A percentile compares a stretch with the other conserved stretches of the same genome.
Conservation (phyloP, 2,888 invertebrate species). For the Tinea pellionella region DNA sequence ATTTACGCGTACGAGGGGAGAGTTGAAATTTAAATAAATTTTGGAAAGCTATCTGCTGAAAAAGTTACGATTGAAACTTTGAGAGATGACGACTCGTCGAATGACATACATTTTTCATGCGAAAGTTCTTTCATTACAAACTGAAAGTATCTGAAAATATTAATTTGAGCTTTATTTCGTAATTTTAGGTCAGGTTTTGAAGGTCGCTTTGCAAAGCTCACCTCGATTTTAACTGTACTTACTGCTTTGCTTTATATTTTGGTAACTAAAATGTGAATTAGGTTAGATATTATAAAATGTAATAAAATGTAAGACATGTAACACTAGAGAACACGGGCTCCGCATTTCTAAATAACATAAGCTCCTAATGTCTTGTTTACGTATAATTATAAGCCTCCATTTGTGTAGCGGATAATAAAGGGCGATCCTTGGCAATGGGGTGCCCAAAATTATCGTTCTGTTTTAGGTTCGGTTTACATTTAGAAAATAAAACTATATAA, state of each 20-base stretch:
- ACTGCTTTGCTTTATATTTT: no score
- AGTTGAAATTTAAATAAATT: background rate
- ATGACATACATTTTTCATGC: constrained; percentile 3
- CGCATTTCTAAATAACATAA: constrained; percentile 1
- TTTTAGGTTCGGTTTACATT: background rate
- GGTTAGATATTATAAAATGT: no score
- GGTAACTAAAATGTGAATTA: no score
- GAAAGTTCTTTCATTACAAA: background rate
- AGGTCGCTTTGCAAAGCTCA: no score
- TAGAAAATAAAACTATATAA: no score
- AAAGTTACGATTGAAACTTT: background rate
- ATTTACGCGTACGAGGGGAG: constrained; percentile 4
- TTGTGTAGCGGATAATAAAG: constrained; percentile 12
- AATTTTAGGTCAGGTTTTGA: no score
- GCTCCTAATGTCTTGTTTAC: constrained; percentile 9
- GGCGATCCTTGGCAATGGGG: constrained; percentile 10
- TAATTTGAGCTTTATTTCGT: background rate
- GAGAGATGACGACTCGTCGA: constrained; percentile 9
- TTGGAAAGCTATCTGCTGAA: constrained; percentile 1
- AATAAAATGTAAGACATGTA: background rate
- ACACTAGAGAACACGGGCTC: background rate
- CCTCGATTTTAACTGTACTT: no score
- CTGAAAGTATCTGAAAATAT: background rate
- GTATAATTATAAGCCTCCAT: constrained; percentile 8
- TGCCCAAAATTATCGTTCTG: constrained; percentile 9